Base-by-base conservation (phyloP, 2,113 vertebrate genomes). In the Nesogale talazaci region DNA sequence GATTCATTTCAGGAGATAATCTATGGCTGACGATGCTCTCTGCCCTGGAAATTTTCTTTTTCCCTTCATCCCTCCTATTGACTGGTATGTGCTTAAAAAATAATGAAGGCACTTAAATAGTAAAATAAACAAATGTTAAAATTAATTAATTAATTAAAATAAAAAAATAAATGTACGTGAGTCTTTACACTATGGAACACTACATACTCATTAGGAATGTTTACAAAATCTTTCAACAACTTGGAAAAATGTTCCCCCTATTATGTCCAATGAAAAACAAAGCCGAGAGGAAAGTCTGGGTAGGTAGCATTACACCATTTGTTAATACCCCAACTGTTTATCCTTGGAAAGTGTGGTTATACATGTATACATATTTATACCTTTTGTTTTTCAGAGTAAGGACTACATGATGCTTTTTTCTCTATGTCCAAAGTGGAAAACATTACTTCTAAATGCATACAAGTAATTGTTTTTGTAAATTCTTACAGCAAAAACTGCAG, bases 381-480 rank as follows among this genome's bases (percentile, higher is more conserved):
- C 65, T 87, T 94, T 69, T 79, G 70, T 70, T 89, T 91, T 92
- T 92, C 12, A 88, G 91, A 95, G n/a, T 65, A 76, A 93, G 65
- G 31, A 56, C 76, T 31, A 11, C 63, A 67, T 67, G 31, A 31
- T 65, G 22, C n/a, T 25, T 19, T 75, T 90, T 31, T 82, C 92
- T 65, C 31, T 92, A 31, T 82, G 91, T 89, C 93, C 82, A 94
- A 93, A 93, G 84, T 87, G 31, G 92, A 38, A 56, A 74, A 77
- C 52, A 11, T 69, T 82, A 92, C 82, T 78, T 85, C 29, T 31
- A 76, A 92, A 75, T 59, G 83, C 78, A 79, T 78, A 93, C 27
- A 90, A 84, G 52, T 86, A 29, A 85, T 85, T 63, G n/a, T 42
- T 85, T 67, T 52, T 52, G 46, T 52, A 52, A 12, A 12, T 9